These are phyloP conservation scores for Guaruba guarouba DNA, from an alignment of 2,113 vertebrate species.

Conservation along the genomic window DNA sequence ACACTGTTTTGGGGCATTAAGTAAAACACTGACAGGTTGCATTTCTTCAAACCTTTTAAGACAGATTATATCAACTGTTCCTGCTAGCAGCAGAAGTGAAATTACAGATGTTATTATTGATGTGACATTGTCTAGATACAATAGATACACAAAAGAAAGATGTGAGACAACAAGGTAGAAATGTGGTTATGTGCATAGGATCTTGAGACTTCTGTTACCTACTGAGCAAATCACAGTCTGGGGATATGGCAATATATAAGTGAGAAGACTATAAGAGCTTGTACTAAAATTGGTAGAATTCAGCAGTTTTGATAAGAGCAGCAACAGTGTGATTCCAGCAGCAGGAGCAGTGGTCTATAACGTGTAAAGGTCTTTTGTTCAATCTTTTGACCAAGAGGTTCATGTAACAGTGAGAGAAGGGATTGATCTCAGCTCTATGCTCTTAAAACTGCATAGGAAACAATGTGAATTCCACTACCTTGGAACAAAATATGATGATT, in stretches of 20 bases:
- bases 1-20: neutral
- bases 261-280: neutral
- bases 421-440: neutral
- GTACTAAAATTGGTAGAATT: neutral
- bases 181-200: neutral
- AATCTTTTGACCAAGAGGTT: neutral
- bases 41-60: neutral
- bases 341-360: neutral
- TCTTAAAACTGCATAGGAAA: neutral
- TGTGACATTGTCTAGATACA: neutral
- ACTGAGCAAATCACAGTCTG: neutral
- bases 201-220: neutral
- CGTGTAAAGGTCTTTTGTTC: neutral
- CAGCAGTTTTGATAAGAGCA: neutral
- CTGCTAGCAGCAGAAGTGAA: neutral
- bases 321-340: neutral
- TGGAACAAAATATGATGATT: neutral
- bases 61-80: neutral
- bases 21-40: neutral
- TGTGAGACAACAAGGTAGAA: neutral
- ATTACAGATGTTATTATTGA: neutral
- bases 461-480: neutral
- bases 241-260: neutral
- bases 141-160: neutral
- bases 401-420: neutral